Base-by-base conservation (phyloP, 2,113 vertebrate genomes). In the Psophia crepitans region DNA sequence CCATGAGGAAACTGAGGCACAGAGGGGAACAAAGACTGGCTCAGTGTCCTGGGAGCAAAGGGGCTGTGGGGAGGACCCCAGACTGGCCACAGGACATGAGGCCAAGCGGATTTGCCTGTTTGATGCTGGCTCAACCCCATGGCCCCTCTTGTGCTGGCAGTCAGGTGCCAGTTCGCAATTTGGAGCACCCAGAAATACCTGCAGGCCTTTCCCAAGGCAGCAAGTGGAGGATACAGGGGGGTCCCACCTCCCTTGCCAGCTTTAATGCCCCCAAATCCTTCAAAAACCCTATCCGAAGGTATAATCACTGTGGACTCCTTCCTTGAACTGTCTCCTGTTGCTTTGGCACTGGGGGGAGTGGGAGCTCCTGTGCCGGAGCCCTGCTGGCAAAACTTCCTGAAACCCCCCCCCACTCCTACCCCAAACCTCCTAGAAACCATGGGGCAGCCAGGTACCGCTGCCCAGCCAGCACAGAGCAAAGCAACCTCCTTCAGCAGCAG, bases 381-480 rank as follows among this genome's bases (percentile, higher is more conserved):
- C 66, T 39, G 35, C 19, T n/a, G 35, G 12, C 63, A 53, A 56
- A 82, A 14, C 10, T 9, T 64, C 37, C 26, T 5, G 18, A 43
- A 1, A 19, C 28, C 12, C 7, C 11, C 4, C 15, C 2, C 2
- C 19, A 9, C 28, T 77, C n/a, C 18, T 15, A 12, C 21, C 51
- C 84, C 56, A 28, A 44, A 43, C 12, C 33, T 70, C 49, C 37
- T 4, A 1, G 13, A 43, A 61, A 27, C 0, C 18, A 24, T 4
- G 79, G 74, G 66, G 32, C 33, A 26, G 1, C 2, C 23, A 12
- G 73, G 32, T 41, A 32, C 27, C 35, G 0, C 18, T 7, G 7
- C 16, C 32, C 2, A 5, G 32, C 10, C 0, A 0, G 9, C 0
- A 1, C 1, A 5, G 46, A 89, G 43, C 69, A 56, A 15, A 37